Evolutionary conservation across 2,797 vertebrate species (phyloP).

Genomic region (Sebastes miniatus): DNA sequence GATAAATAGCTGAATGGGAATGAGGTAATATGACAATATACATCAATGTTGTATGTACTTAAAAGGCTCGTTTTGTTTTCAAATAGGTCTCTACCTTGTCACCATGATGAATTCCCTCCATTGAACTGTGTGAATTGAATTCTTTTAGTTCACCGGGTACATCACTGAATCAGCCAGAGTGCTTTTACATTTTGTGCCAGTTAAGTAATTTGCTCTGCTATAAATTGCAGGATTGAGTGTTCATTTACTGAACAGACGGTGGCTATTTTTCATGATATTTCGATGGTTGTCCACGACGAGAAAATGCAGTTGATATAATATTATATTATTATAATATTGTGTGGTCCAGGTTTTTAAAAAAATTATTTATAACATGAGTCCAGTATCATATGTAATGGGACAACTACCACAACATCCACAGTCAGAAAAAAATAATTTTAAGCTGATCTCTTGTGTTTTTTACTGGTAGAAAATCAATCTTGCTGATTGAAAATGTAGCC

Average conservation of each 20-base stretch:
- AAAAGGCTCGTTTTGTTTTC: conserved; percentile 21
- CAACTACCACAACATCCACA: not conserved
- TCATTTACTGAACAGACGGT: not conserved
- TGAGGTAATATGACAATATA: not conserved
- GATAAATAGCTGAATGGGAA: not conserved
- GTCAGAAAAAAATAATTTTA: conserved; percentile 11
- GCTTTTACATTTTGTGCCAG: conserved; percentile 29
- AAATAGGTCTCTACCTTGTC: not conserved
- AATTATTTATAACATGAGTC: not conserved
- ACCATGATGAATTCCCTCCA: conserved; percentile 8
- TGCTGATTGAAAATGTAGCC: not conserved
- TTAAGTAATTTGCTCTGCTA: conserved; percentile 28
- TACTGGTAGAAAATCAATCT: not conserved
- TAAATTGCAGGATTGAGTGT: conserved; percentile 23
- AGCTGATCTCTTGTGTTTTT: not conserved
- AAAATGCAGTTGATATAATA: not conserved
- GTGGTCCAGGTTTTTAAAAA: not conserved
- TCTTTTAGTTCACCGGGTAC: conserved; percentile 12
- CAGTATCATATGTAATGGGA: not conserved
- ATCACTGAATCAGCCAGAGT: conserved; percentile 21
- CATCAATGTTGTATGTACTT: not conserved
- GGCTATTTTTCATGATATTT: not conserved
- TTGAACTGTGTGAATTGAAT: conserved; percentile 14
- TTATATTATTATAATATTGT: not conserved
- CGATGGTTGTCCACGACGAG: not conserved